phyloP scores from a whole-genome alignment of 2,113 vertebrate species.

The Podocnemis expansa region DNA sequence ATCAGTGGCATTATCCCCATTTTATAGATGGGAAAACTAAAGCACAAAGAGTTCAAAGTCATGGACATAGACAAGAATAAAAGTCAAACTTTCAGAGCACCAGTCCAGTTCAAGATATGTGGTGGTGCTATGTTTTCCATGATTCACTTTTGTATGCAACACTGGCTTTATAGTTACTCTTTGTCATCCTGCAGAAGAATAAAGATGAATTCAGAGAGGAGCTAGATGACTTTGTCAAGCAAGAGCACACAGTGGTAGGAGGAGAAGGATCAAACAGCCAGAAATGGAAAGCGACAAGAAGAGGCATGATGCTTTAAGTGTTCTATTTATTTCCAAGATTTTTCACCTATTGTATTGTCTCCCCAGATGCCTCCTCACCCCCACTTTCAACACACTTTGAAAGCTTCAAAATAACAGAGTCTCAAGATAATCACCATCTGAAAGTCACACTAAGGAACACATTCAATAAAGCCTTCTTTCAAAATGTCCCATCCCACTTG shows the following conservation, averaged over 20 bases:
- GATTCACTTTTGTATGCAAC: background rate
- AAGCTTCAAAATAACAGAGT: background rate
- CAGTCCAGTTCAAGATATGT: background rate
- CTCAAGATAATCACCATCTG: background rate
- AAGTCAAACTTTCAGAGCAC: background rate
- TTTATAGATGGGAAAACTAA: background rate
- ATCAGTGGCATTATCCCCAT: background rate
- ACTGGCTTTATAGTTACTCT: background rate
- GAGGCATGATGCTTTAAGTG: background rate
- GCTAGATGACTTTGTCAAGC: background rate
- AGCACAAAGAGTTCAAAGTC: background rate
- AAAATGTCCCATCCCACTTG: background rate
- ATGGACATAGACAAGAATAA: background rate
- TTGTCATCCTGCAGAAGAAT: background rate
- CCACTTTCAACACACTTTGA: background rate
- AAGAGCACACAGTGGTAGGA: background rate
- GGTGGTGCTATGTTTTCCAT: background rate
- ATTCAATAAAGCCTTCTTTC: background rate
- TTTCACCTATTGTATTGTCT: background rate
- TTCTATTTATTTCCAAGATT: background rate
- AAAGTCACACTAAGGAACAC: background rate
- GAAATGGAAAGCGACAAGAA: background rate
- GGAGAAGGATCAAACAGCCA: background rate
- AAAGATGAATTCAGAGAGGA: background rate
- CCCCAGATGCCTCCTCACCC: background rate